Evolutionary conservation across 2,888 invertebrate genomes (phyloP).

Genomic region (Stegana nigrithorax): DNA sequence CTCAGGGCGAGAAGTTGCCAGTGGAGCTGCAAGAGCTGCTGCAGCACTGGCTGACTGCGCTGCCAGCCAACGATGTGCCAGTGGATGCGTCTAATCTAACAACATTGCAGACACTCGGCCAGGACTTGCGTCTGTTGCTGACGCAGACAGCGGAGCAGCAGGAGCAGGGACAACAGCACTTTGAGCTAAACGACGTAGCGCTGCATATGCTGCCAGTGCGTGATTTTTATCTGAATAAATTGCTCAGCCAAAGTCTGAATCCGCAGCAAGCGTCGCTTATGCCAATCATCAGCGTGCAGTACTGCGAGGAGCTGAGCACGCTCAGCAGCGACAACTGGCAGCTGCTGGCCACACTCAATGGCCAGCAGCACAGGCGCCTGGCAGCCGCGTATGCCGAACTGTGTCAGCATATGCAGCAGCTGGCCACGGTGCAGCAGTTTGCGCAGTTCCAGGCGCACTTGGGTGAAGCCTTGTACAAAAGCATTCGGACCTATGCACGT

Average conservation of each 20-base stretch:
- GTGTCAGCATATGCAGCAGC: constrained; percentile 4
- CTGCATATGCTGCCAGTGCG: constrained; percentile 39
- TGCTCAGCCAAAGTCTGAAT: background rate
- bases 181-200: constrained; percentile 6
- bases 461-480: too few species aligned
- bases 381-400: constrained; percentile 39
- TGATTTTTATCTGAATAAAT: constrained; percentile 56
- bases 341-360: constrained; percentile 44
- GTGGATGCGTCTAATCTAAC: background rate
- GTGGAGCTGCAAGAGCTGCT: constrained; percentile 28
- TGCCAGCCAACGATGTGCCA: background rate
- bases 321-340: constrained; percentile 47
- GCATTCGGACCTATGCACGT: constrained; percentile 50
- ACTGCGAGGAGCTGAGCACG: constrained; percentile 49
- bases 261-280: too few species aligned
- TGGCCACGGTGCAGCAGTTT: constrained; percentile 31
- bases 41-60: background rate
- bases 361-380: constrained; percentile 38
- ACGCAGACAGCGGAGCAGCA: constrained; percentile 25
- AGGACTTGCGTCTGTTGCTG: too few species aligned
- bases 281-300: constrained; percentile 45
- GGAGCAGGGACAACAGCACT: constrained; percentile 16
- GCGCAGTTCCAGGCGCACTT: too few species aligned
- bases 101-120: background rate
- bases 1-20: constrained; percentile 6